Base-by-base conservation (phyloP, 2,888 invertebrate species). In the Macrophya alboannulata region DNA sequence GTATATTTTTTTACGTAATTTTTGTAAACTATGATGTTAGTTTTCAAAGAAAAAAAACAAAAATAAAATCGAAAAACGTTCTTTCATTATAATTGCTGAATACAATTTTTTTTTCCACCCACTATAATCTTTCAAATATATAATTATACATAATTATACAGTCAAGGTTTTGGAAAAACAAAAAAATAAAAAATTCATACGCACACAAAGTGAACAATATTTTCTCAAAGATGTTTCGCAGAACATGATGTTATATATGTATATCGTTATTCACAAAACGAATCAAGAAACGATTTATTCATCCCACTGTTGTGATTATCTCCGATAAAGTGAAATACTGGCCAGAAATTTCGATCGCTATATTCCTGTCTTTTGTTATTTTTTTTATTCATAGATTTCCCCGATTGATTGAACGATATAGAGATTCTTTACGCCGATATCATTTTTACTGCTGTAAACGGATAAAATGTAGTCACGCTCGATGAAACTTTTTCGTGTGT, bases 131-230 rank as follows among this genome's bases (percentile, higher is more conserved):
- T n/a, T 15, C 55, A 55, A n/a, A n/a, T n/a, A n/a, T n/a, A n/a
- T n/a, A n/a, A n/a, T n/a, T n/a, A n/a, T n/a, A n/a, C n/a, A n/a
- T n/a, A n/a, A n/a, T n/a, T n/a, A n/a, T n/a, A n/a, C n/a, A n/a
- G n/a, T n/a, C n/a, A n/a, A 55, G 10, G 17, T 1, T 55, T 31
- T 31, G 31, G 31, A 31, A 48, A n/a, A 2, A 3, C 6, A 3
- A 15, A 25, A 55, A 55, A 55, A 31, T 31, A 3, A 55, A 55
- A 55, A 55, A 31, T 51, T 55, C 37, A 77, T 77, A 77, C 77
- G 37, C 55, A 77, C 77, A 17, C 77, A 77, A 10, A 37, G 15
- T 31, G 51, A 51, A 55, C 77, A 77, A 55, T 55, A 77, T 12
- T 77, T 77, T n/a, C 77, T 51, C 4, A 55, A 51, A 3, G 31